Base-by-base conservation (phyloP, 2,888 invertebrate genomes). In the Panopea generosa region DNA sequence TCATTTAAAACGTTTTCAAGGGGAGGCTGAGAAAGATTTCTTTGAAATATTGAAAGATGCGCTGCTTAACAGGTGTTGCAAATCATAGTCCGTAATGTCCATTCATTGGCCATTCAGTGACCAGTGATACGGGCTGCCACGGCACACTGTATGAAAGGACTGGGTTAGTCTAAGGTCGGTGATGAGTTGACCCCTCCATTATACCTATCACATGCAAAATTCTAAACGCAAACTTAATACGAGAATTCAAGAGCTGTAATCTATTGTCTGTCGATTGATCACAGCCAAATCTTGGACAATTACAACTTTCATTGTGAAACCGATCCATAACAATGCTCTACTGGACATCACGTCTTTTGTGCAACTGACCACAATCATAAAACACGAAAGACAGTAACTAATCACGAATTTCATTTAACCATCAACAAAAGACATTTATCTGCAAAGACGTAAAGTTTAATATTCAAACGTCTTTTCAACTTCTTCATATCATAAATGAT, bases 241-340 rank as follows among this genome's bases (percentile, higher is more conserved):
- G 52, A 40, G 66, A 53, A 26, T 45, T 53, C 53, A 50, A 71
- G 81, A 77, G 75, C 47, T 59, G 77, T 81, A 77, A 81, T 75
- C 65, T 65, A 75, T 81, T 81, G 77, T 77, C 65, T 71, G 57
- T 29, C 55, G 62, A 66, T 63, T 55, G 69, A 74, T 77, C 77
- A 65, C 63, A 49, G 49, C 49, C 62, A 47, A 60, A 61, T 59
- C 69, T 27, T 55, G 53, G 69, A 69, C 77, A 81, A 81, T 81
- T 81, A 75, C 72, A 77, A 81, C 77, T 81, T 81, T 81, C 81
- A 75, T 81, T 81, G 81, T 81, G 81, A 81, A 81, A 77, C 62
- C 69, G 77, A 81, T 68, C 68, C 47, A 53, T 26, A 59, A 62
- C 75, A 77, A 74, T 65, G 53, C 56, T 7, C 72, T 43, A 60